phyloP scores from a whole-genome alignment of 37 sponge, comb jelly and placozoan genomes.

The Oscarella lobularis region DNA sequence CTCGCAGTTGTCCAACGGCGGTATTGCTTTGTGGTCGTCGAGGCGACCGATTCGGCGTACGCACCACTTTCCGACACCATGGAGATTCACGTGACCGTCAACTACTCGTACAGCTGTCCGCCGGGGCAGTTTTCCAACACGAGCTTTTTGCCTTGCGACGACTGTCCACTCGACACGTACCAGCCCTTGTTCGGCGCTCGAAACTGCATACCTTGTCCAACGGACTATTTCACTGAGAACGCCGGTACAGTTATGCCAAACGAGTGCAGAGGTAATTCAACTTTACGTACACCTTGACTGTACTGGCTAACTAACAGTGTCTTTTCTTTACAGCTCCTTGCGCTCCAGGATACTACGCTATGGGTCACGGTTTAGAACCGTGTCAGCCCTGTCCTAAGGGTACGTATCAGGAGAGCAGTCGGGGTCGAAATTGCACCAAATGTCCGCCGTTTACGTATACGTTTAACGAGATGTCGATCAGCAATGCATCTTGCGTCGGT shows the following conservation, averaged over 20 bases:
- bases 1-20: neutral
- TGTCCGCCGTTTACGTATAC: neutral
- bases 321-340: neutral
- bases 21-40: neutral
- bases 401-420: neutral
- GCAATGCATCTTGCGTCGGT: neutral
- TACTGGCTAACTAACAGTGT: too few species aligned
- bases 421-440: neutral
- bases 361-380: neutral
- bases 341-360: neutral
- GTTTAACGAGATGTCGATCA: neutral
- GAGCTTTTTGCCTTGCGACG: neutral
- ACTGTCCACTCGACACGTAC: neutral
- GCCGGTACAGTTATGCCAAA: neutral
- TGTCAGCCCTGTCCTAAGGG: constrained; percentile 6
- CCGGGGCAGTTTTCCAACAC: neutral
- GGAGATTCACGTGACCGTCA: neutral
- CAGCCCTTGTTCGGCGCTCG: neutral
- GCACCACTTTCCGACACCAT: neutral
- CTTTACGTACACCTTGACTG: too few species aligned
- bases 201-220: neutral
- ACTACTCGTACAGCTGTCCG: neutral
- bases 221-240: neutral
- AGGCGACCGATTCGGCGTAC: neutral
- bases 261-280: neutral